Evolutionary conservation across 2,888 invertebrate genomes (phyloP).

Genomic region (Drosophila subquinaria): DNA sequence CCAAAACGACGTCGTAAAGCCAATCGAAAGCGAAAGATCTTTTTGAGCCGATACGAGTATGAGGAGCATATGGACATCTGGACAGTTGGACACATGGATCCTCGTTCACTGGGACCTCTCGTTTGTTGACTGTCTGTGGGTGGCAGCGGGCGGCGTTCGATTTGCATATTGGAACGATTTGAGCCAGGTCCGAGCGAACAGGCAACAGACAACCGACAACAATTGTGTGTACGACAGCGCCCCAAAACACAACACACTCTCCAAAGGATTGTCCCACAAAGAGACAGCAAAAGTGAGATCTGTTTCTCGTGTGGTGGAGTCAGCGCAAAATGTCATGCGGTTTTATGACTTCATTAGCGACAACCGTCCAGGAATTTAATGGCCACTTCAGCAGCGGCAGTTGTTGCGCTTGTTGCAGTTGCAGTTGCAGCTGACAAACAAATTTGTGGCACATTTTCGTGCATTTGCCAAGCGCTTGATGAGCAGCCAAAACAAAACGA

Average conservation of each 20-base stretch:
- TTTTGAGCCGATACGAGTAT: conserved; percentile 45
- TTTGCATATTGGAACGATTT: conserved; percentile 80
- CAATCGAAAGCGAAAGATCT: conserved; percentile 78
- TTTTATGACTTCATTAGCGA: conserved; percentile 85
- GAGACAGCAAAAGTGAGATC: conserved; percentile 61
- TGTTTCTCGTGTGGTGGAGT: conserved; percentile 44
- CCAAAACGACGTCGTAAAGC: conserved; percentile 57
- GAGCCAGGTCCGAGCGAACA: conserved; percentile 48
- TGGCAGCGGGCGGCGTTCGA: conserved; percentile 69
- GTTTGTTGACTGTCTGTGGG: conserved; percentile 66
- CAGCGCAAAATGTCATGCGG: conserved; percentile 83
- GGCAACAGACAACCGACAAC: conserved; percentile 46
- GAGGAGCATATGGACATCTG: conserved; percentile 28
- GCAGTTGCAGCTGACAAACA: conserved; percentile 56
- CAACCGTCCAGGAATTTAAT: conserved; percentile 69
- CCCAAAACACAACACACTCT: conserved; percentile 36
- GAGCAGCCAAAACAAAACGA: conserved; percentile 68
- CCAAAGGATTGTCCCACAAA: conserved; percentile 59
- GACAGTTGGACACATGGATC: conserved; percentile 67
- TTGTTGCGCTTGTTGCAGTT: conserved; percentile 7
- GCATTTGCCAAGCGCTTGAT: conserved; percentile 64
- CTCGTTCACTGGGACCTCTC: conserved; percentile 27
- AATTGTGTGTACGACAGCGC: conserved; percentile 66
- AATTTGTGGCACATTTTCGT: conserved; percentile 72
- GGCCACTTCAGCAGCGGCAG: conserved; percentile 44